These are phyloP conservation scores for Philypnodon macrostomus DNA, from an alignment of 2,797 vertebrate genomes.

Conservation along the genomic window DNA sequence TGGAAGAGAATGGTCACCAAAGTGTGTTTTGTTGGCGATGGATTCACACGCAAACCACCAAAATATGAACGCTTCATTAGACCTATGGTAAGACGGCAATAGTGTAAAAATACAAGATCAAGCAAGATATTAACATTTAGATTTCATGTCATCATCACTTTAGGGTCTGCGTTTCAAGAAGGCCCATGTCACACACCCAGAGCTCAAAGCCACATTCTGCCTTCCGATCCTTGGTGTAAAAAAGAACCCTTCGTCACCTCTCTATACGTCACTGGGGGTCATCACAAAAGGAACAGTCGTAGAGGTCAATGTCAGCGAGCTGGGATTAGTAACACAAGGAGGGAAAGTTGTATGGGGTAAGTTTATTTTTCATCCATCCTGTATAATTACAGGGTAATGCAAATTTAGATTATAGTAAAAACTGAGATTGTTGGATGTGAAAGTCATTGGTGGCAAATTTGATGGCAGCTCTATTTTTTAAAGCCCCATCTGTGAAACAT, in stretches of 20 bases:
- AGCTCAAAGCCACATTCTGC: constrained; percentile 97
- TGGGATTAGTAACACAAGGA: constrained; percentile 96
- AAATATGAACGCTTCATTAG: constrained; percentile 98
- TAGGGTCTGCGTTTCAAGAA: constrained; percentile 98
- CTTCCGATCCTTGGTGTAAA: constrained; percentile 96
- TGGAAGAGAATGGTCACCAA: constrained; percentile 99
- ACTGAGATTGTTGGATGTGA: no score
- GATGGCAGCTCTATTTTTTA: no score
- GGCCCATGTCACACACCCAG: constrained; percentile 97
- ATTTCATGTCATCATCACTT: not conserved
- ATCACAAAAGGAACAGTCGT: constrained; percentile 97
- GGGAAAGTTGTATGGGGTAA: constrained; percentile 99
- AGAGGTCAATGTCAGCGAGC: constrained; percentile 95
- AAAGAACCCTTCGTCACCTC: constrained; percentile 96
- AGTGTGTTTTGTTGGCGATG: constrained; percentile 96
- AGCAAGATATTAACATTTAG: not conserved
- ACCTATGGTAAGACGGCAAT: constrained; percentile 85
- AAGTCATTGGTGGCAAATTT: no score
- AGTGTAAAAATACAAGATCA: not conserved
- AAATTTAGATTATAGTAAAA: no score
- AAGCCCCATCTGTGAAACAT: no score
- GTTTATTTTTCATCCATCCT: constrained; percentile 50
- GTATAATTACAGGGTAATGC: no score
- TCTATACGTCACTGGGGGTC: constrained; percentile 92
- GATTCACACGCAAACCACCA: constrained; percentile 95